Evolutionary conservation across 2,113 vertebrate species (phyloP).

Genomic region (Dolichallabes microphthalmus): DNA sequence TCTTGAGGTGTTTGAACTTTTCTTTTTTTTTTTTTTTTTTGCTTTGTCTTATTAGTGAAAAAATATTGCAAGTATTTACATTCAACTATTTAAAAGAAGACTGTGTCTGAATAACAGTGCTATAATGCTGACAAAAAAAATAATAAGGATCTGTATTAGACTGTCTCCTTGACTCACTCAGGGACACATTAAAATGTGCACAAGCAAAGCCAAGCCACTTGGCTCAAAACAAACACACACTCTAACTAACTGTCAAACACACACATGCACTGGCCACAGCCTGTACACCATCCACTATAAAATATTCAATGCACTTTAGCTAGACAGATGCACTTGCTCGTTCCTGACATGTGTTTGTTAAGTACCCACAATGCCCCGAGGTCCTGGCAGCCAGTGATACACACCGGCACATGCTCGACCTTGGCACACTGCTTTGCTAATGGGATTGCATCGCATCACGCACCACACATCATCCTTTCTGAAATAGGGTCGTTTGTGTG

Average conservation of each 20-base stretch:
- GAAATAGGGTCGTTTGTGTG: conserved; percentile 14
- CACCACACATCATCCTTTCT: conserved; percentile 2
- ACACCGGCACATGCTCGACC: conserved; percentile 64
- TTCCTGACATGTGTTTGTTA: conserved; percentile 64
- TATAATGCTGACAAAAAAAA: conserved; percentile 66
- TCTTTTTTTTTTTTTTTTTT: too few relatives aligned
- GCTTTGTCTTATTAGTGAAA: neutral
- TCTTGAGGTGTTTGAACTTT: too few relatives aligned
- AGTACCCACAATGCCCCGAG: conserved; percentile 61
- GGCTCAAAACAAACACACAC: neutral
- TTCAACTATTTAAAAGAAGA: conserved; percentile 69
- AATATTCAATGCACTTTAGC: conserved; percentile 70
- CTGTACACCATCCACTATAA: conserved; percentile 53
- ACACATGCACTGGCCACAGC: conserved; percentile 33
- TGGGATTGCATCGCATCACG: conserved; percentile 37
- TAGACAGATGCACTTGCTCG: conserved; percentile 66
- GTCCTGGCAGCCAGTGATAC: conserved; percentile 58
- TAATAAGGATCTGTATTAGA: conserved; percentile 61
- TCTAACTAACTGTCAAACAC: neutral
- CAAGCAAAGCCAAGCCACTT: neutral
- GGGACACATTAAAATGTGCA: conserved; percentile 15
- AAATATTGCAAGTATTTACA: conserved; percentile 63
- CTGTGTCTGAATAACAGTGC: conserved; percentile 47
- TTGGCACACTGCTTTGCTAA: conserved; percentile 56
- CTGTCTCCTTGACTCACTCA: conserved; percentile 41